Percentiles rank a stretch among this genome's conserved stretches.
These are phyloP conservation scores for Eretmodus cyanostictus DNA, from an alignment of 2,113 vertebrate species.

Conservation along the genomic window DNA sequence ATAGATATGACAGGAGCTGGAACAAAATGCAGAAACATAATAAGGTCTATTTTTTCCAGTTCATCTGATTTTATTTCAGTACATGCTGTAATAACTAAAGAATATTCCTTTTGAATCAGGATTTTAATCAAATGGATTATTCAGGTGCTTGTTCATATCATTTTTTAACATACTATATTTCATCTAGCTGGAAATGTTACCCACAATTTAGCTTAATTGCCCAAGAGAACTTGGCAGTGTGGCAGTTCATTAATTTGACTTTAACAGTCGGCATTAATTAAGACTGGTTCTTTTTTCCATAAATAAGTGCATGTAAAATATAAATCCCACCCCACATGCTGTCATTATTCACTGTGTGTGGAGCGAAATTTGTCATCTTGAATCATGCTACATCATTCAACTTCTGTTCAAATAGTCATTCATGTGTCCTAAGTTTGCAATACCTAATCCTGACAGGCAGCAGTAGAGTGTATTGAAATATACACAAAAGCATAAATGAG, in stretches of 20 bases:
- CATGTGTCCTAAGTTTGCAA: not conserved
- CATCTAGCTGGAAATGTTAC: not conserved
- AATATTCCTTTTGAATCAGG: not conserved
- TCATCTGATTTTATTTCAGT: not conserved
- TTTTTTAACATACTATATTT: not conserved
- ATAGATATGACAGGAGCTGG: not conserved
- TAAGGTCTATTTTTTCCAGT: not conserved
- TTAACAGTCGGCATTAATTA: not conserved
- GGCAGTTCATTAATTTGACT: not conserved
- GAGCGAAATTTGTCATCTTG: not conserved
- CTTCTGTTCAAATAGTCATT: not conserved
- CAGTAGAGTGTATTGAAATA: not conserved
- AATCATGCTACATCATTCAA: not conserved
- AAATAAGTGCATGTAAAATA: not conserved
- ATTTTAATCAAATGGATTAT: not conserved
- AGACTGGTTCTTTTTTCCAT: not conserved
- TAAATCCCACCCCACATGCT: not conserved
- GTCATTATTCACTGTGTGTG: not conserved
- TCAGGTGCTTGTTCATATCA: not conserved
- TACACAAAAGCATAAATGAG: not conserved
- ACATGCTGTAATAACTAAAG: not conserved
- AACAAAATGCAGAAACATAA: not conserved
- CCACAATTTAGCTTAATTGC: not conserved
- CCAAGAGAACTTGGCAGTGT: not conserved
- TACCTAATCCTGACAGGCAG: not conserved